Percentiles rank a stretch among this genome's conserved stretches.
phyloP scores from a whole-genome alignment of 2,888 invertebrate genomes.

The Onthophagus sagittarius region DNA sequence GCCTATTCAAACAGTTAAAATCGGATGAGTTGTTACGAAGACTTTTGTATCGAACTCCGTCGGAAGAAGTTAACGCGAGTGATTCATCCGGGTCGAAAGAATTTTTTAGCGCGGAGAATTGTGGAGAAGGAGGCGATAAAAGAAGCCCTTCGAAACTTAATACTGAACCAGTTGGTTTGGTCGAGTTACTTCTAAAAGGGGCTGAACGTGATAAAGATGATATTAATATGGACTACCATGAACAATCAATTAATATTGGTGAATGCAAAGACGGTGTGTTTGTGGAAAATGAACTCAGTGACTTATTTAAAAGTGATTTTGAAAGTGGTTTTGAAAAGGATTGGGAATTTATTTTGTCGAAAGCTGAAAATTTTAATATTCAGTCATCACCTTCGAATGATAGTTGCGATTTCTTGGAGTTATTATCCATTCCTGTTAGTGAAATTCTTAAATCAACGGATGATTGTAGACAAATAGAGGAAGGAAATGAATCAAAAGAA shows the following conservation, averaged over 20 bases:
- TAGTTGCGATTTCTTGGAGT: conserved; percentile 32
- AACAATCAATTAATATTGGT: conserved; percentile 16
- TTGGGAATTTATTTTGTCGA: conserved; percentile 40
- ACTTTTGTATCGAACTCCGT: conserved; percentile 29
- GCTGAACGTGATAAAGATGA: conserved; percentile 27
- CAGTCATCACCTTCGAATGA: conserved; percentile 36
- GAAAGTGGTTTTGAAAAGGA: conserved; percentile 19
- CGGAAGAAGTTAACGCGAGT: conserved; percentile 10
- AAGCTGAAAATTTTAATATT: conserved; percentile 37
- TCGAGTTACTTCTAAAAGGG: not conserved
- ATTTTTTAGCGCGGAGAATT: conserved; percentile 24
- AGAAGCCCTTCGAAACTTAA: not conserved
- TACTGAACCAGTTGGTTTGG: not conserved
- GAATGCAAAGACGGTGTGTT: not conserved
- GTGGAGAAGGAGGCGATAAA: conserved; percentile 15
- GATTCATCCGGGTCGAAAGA: conserved; percentile 13
- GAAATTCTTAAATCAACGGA: conserved; percentile 14
- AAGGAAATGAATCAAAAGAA: conserved; percentile 4
- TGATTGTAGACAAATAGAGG: conserved; percentile 19
- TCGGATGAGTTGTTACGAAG: conserved; percentile 37
- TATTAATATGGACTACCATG: conserved; percentile 26
- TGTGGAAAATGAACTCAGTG: not conserved
- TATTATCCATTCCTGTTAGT: conserved; percentile 27
- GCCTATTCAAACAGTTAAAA: conserved; percentile 33
- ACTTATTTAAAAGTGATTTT: conserved; percentile 10